Percentiles rank a stretch among this genome's conserved stretches.
Evolutionary conservation across 2,797 vertebrate genomes (phyloP).

Genomic region (Carduelis carduelis): DNA sequence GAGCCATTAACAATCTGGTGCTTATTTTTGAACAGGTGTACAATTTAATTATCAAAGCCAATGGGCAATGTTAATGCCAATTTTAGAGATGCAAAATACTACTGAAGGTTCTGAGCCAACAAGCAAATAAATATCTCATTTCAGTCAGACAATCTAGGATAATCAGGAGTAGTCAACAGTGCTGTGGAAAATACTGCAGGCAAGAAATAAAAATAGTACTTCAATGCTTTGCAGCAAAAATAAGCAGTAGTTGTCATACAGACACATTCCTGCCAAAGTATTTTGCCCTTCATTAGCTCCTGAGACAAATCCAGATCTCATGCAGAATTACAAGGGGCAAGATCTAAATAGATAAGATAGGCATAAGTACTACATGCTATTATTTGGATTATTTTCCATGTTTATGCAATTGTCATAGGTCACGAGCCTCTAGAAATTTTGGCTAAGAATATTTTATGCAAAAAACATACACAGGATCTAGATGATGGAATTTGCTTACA

Average conservation of each 20-base stretch:
- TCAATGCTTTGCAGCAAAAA: background rate
- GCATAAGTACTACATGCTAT: background rate
- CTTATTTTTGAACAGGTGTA: constrained; percentile 70
- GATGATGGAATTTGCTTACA: background rate
- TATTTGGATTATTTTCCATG: background rate
- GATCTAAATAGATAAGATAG: background rate
- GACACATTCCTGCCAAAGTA: background rate
- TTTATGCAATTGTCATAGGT: background rate
- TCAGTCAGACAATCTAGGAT: constrained; percentile 30
- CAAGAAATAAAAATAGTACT: background rate
- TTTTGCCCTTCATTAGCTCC: constrained; percentile 33
- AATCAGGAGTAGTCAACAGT: constrained; percentile 28
- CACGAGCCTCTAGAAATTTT: background rate
- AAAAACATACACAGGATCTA: background rate
- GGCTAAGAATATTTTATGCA: background rate
- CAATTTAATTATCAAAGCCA: constrained; percentile 69
- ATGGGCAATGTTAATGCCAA: constrained; percentile 52
- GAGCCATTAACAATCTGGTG: constrained; percentile 71
- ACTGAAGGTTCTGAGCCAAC: constrained; percentile 39
- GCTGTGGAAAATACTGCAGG: background rate
- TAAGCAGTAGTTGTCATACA: background rate
- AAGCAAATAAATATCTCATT: constrained; percentile 45
- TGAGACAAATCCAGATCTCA: constrained; percentile 28
- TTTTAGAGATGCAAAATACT: constrained; percentile 40
- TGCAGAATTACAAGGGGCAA: background rate